Conservation (phyloP, 2,797 vertebrate genomes). For the Diglossa cyanea region DNA sequence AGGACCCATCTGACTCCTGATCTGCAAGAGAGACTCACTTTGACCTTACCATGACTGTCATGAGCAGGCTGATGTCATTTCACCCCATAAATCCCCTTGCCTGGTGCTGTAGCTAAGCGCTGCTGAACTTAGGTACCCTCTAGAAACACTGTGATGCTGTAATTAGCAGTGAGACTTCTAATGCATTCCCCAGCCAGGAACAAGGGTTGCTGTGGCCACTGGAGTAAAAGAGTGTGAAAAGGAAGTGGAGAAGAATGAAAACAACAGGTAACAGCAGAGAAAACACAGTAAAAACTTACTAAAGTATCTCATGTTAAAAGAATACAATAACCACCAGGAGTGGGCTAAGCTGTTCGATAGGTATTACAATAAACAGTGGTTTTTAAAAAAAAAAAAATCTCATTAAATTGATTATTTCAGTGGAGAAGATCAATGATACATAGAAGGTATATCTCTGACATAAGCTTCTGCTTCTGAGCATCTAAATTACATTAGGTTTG, state of each 20-base stretch:
- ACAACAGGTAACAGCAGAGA: constrained; percentile 31
- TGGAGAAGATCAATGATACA: background rate
- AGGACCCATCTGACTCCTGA: background rate
- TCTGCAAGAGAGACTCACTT: background rate
- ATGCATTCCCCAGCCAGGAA: constrained; percentile 26
- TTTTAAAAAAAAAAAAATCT: background rate
- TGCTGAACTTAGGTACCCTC: constrained; percentile 12
- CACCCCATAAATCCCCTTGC: background rate
- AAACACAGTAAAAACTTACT: background rate
- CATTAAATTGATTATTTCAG: background rate
- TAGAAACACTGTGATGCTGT: background rate
- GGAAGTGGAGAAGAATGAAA: background rate
- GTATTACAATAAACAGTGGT: background rate
- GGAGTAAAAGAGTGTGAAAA: constrained; percentile 3
- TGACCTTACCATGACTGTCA: background rate
- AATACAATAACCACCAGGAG: constrained; percentile 3
- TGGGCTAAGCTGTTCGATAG: background rate
- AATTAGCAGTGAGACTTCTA: constrained; percentile 20
- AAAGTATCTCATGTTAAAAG: background rate
- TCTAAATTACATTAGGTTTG: background rate
- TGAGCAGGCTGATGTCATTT: constrained; percentile 6
- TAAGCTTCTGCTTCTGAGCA: background rate
- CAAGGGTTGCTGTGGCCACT: constrained; percentile 25
- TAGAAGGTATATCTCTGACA: background rate
- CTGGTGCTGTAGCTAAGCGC: background rate